Base-by-base conservation (phyloP, 2,113 vertebrate genomes). In the Psophia crepitans region DNA sequence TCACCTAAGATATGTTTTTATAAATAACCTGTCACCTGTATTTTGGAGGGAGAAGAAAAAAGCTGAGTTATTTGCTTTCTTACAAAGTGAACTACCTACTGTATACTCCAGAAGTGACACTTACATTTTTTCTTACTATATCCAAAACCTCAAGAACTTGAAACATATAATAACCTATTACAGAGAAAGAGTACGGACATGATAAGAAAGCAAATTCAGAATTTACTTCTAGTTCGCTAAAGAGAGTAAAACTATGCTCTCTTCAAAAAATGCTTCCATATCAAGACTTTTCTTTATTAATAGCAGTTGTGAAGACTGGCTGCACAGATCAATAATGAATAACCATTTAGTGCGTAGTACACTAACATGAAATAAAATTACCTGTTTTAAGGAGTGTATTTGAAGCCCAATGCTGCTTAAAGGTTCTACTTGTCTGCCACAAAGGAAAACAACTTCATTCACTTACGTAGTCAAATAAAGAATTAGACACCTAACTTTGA, bases 21-120 rank as follows among this genome's bases (percentile, higher is more conserved):
- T 97, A 97, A 97, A 97, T 95, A 96, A 95, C 91, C 82, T 97
- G 96, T 95, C 96, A 96, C 51, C 69, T 94, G 5, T 73, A 95
- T 95, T 97, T 97, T 94, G 87, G 95, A 94, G 64, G 61, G 30
- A 85, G 44, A 87, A 89, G 30, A 66, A 93, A 94, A 92, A 94
- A 90, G 12, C 57, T 57, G 30, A 86, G 64, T 94, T 97, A 96
- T 71, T 93, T 51, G 76, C 60, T 96, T 97, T 93, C 95, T 96
- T 90, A 88, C 60, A 83, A 95, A 97, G 80, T 93, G 95, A 95
- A 90, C 86, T 92, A 94, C 84, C 63, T 86, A 76, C 82, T 77
- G 57, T 95, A 87, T 63, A 84, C 75, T 90, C 75, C 33, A 94
- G 37, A 90, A 93, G 49, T 97, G 95, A 90, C 94, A 93, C 51